Percentiles rank a stretch among this genome's conserved stretches.
Conservation (phyloP, 2,113 vertebrate genomes). For the Tenrec ecaudatus region DNA sequence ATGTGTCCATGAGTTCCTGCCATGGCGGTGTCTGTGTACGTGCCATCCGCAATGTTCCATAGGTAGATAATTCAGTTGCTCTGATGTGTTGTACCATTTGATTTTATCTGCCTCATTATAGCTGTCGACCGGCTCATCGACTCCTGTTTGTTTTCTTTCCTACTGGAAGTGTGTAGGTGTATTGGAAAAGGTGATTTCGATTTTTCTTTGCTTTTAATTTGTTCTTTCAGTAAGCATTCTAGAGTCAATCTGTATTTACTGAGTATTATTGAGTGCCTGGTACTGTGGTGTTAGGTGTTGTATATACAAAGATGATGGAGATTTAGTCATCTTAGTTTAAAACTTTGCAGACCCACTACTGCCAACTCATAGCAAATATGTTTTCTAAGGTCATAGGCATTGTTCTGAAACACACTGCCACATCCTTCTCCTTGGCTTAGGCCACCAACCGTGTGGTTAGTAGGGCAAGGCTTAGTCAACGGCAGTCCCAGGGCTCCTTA, state of each 20-base stretch:
- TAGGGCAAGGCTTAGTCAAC: too few species aligned
- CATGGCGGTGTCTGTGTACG: neutral
- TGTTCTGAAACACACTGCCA: too few species aligned
- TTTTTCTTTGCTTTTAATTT: neutral
- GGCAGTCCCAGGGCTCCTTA: neutral
- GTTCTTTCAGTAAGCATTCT: neutral
- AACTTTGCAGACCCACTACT: neutral
- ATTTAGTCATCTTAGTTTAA: neutral
- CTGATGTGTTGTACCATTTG: slow-evolving; percentile 22
- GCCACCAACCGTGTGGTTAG: too few species aligned
- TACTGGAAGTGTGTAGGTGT: neutral
- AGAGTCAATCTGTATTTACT: neutral
- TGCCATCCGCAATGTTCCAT: neutral
- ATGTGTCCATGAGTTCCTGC: neutral
- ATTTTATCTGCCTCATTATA: slow-evolving; percentile 19
- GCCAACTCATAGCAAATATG: too few species aligned
- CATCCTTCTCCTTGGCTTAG: too few species aligned
- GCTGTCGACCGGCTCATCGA: neutral
- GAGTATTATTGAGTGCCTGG: neutral
- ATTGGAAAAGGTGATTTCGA: neutral
- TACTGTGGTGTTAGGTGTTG: neutral
- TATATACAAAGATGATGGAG: neutral
- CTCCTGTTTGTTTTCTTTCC: slow-evolving; percentile 41
- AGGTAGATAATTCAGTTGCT: neutral
- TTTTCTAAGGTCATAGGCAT: too few species aligned